phyloP scores from a whole-genome alignment of 1,140 invertebrate genomes.

The Neodiprion lecontei region DNA sequence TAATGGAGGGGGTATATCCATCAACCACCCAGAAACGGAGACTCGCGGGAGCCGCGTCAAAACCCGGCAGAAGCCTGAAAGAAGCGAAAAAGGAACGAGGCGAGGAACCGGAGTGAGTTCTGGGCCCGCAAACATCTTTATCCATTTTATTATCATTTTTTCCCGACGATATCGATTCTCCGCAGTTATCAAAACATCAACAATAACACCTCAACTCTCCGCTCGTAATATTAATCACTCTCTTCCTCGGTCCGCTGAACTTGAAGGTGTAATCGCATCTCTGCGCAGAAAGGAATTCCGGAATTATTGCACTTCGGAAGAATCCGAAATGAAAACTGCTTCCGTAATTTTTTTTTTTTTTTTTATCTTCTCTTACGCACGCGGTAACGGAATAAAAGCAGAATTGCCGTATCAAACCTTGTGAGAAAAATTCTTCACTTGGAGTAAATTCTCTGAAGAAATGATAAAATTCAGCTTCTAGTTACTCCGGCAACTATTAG shows the following conservation, averaged over 20 bases:
- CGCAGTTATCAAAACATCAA: conserved; percentile 39
- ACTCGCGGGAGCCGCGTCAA: conserved; percentile 48
- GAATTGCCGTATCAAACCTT: not conserved
- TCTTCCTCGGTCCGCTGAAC: too few species aligned
- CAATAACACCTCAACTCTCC: conserved; percentile 1
- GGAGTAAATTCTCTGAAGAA: not conserved
- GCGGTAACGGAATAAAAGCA: not conserved
- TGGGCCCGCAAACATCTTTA: conserved; percentile 38
- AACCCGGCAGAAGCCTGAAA: conserved; percentile 43
- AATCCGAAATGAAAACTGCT: too few species aligned
- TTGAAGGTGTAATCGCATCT: too few species aligned
- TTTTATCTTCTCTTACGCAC: not conserved
- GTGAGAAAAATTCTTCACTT: not conserved
- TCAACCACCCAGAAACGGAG: conserved; percentile 39
- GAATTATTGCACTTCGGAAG: too few species aligned
- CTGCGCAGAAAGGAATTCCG: too few species aligned
- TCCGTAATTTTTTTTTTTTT: too few species aligned
- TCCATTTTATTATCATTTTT: conserved; percentile 50
- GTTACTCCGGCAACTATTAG: not conserved
- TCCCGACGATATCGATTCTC: conserved; percentile 35
- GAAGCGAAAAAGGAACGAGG: conserved; percentile 18
- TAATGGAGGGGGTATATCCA: conserved; percentile 46
- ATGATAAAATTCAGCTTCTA: not conserved
- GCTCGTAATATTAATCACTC: too few species aligned
- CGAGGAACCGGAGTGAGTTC: conserved; percentile 27